Evolutionary conservation across 2,888 invertebrate species (phyloP).

Genomic region (Hirtodrosophila alboralis): DNA sequence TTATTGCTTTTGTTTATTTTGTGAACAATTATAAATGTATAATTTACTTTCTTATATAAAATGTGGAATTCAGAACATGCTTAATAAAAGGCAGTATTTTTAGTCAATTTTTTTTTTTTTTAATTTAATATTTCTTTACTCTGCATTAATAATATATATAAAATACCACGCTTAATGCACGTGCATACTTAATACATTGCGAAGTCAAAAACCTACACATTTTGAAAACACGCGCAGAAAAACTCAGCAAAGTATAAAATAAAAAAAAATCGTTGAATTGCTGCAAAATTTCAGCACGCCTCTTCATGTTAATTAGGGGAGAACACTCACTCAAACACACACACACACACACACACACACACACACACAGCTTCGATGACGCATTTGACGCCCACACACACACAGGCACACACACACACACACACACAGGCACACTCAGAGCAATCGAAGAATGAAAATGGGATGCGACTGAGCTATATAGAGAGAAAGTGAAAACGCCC

Average conservation of each 20-base stretch:
- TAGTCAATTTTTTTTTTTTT: no score
- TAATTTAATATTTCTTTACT: no score
- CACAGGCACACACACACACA: background rate
- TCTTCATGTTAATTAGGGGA: constrained; percentile 53
- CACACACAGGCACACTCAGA: background rate
- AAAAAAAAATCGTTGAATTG: constrained; percentile 13
- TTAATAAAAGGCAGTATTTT: no score
- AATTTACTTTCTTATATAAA: no score
- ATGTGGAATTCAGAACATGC: no score
- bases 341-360: background rate
- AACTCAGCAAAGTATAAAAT: constrained; percentile 10
- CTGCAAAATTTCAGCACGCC: constrained; percentile 30
- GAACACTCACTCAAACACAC: constrained; percentile 1
- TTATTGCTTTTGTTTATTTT: no score
- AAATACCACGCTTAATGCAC: background rate
- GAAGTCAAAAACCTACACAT: constrained; percentile 15
- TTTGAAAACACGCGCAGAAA: constrained; percentile 5
- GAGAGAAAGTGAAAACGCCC: constrained; percentile 25
- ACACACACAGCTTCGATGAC: constrained; percentile 21
- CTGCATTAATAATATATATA: no score
- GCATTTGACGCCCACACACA: constrained; percentile 34
- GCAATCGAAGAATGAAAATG: constrained; percentile 17
- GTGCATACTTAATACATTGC: background rate
- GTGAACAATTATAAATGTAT: no score
- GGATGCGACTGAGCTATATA: constrained; percentile 4